Evolutionary conservation across 2,113 vertebrate species (phyloP), one percentile per base, ranked within the genome.

Genomic region (Zosterops lateralis): DNA sequence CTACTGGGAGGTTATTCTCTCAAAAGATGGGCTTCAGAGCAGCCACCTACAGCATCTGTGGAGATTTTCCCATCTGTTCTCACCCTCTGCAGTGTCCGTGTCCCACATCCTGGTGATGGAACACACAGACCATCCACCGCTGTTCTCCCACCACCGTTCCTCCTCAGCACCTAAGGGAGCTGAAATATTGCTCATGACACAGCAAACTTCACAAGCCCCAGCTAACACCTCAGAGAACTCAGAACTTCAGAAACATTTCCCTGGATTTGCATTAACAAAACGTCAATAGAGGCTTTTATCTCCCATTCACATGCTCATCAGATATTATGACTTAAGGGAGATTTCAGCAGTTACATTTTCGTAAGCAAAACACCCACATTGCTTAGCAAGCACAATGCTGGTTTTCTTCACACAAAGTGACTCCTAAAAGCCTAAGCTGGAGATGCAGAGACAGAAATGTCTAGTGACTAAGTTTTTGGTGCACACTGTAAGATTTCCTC

Each of bases 91-190:
- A 22, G 57, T 14, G 57, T 10, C 42, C 58, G 1, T 5, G 15
- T 19, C 38, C 38, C 21, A 18, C 18, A 28, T 5, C 1, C 2
- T 3, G 11, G 10, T 13, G 14, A 4, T 6, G 31, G n/a, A 22
- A 4, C 78, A 47, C 4, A 1, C 34, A 6, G 72, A 15, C 8
- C n/a, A 26, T 28, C 15, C 57, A 17, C 36, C 44, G 17, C 2
- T 8, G 26, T 1, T 31, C 50, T 32, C 17, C 44, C 40, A 38
- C 32, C 19, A 4, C 3, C 1, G 18, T 1, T 38, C 50, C 44
- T 62, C 22, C 64, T 32, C 88, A n/a, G 47, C 56, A 31, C 9
- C 13, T 6, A 4, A 20, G 5, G 12, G 32, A 58, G 36, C 38
- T 71, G 73, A 67, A 71, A 51, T 12, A 18, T 1, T 36, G 31